Evolutionary conservation across 2,888 invertebrate genomes (phyloP).

Genomic region (Pollenia griseotomentosa): DNA sequence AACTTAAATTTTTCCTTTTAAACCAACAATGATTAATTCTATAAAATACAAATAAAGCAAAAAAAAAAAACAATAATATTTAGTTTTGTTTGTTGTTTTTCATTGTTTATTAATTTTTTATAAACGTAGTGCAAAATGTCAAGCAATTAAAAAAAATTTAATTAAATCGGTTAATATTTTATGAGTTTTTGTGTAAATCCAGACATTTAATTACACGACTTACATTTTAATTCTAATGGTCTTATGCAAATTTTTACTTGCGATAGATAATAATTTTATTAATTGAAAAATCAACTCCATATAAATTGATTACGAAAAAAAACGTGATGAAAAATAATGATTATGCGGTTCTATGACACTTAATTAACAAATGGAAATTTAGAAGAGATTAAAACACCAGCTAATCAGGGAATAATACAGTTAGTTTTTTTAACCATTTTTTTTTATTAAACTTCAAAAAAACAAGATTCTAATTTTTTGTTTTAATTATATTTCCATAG

Average conservation of each 20-base stretch:
- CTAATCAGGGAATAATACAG: too few relatives aligned
- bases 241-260: conserved; percentile 11
- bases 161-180: background rate
- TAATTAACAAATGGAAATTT: background rate
- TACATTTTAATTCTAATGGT: background rate
- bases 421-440: too few relatives aligned
- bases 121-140: background rate
- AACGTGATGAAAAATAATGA: background rate
- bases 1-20: background rate
- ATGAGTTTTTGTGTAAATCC: background rate
- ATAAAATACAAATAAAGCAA: too few relatives aligned
- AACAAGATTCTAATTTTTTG: too few relatives aligned
- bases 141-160: background rate
- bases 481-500: too few relatives aligned
- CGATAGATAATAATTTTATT: background rate
- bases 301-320: background rate
- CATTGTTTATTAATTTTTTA: background rate
- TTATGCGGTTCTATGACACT: background rate
- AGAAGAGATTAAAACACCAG: too few relatives aligned
- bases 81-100: background rate
- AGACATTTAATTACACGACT: background rate
- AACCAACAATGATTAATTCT: too few relatives aligned
- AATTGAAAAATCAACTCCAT: background rate
- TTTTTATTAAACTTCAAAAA: too few relatives aligned
- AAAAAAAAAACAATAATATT: too few relatives aligned